Evolutionary conservation across 2,888 invertebrate species (phyloP).

Genomic region (Perizoma flavofasciatum): DNA sequence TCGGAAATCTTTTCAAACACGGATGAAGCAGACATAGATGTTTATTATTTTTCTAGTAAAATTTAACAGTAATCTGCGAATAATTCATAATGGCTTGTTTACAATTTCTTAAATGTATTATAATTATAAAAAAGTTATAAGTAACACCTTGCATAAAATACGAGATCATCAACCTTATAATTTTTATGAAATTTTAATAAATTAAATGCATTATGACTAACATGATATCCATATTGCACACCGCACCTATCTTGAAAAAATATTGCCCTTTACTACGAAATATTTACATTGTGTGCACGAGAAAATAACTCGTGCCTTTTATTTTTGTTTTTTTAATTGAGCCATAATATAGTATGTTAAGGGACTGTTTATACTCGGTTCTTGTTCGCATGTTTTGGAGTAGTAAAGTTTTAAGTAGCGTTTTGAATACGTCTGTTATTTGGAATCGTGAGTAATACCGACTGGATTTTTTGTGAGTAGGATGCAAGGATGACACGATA

Average conservation of each 20-base stretch:
- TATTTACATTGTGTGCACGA: constrained; percentile 26
- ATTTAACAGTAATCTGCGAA: no score
- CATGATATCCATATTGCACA: constrained; percentile 36
- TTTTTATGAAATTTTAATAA: constrained; percentile 25
- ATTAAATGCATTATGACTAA: constrained; percentile 34
- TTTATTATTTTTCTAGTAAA: no score
- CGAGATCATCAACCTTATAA: constrained; percentile 12
- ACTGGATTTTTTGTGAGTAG: constrained; percentile 11
- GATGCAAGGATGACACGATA: no score
- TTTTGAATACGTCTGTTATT: constrained; percentile 27
- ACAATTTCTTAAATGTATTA: no score
- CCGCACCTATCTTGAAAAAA: constrained; percentile 36
- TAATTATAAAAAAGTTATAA: no score
- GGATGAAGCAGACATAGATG: no score
- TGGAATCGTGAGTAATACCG: constrained; percentile 9
- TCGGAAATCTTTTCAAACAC: no score
- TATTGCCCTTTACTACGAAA: constrained; percentile 30
- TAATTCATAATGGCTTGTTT: no score
- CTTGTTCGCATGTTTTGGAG: constrained; percentile 33
- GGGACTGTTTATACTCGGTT: constrained; percentile 31
- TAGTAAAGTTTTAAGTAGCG: constrained; percentile 32
- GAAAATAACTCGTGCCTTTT: constrained; percentile 18
- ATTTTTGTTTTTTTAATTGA: constrained; percentile 32
- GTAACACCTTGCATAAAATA: neutral
- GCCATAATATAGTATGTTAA: constrained; percentile 30